Conservation (phyloP, 2,888 invertebrate species). For the Protodeltote pygarga region DNA sequence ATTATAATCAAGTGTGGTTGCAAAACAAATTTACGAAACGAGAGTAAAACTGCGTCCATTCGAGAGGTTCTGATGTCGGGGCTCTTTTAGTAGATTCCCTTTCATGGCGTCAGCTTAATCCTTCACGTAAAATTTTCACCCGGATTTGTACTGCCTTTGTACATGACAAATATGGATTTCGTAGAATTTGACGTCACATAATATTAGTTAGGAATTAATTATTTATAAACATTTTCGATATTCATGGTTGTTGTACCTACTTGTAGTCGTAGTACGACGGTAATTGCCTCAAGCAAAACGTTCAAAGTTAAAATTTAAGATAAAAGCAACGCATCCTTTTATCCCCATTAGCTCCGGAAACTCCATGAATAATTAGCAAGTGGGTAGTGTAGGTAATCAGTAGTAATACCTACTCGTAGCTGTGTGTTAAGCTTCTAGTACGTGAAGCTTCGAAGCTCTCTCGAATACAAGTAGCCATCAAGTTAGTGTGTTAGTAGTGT, state of each 20-base stretch:
- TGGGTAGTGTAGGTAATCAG: constrained; percentile 13
- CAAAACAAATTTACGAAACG: constrained; percentile 18
- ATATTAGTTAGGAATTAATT: constrained; percentile 21
- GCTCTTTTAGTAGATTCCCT: constrained; percentile 55
- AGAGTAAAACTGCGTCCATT: constrained; percentile 37
- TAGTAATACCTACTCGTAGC: constrained; percentile 11
- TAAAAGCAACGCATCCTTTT: not conserved
- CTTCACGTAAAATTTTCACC: constrained; percentile 57
- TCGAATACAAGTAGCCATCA: constrained; percentile 40
- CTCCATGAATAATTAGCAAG: constrained; percentile 8
- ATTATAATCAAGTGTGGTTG: not conserved
- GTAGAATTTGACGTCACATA: constrained; percentile 20
- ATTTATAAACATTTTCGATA: constrained; percentile 16
- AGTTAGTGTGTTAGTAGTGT: no score
- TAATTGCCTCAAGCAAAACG: constrained; percentile 32
- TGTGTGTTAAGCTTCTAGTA: constrained; percentile 21
- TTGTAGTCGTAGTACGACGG: no score
- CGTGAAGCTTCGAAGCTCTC: constrained; percentile 33
- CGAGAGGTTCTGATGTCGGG: constrained; percentile 50
- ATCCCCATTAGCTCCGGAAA: not conserved
- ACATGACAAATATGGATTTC: constrained; percentile 48
- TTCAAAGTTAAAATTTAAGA: constrained; percentile 7
- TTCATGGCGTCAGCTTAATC: constrained; percentile 61
- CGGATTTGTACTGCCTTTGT: constrained; percentile 41
- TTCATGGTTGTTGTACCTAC: no score